These are phyloP conservation scores for Turritopsis rubra DNA, from an alignment of 30 jellyfish, hydroid and myxozoan species.

Conservation along the genomic window DNA sequence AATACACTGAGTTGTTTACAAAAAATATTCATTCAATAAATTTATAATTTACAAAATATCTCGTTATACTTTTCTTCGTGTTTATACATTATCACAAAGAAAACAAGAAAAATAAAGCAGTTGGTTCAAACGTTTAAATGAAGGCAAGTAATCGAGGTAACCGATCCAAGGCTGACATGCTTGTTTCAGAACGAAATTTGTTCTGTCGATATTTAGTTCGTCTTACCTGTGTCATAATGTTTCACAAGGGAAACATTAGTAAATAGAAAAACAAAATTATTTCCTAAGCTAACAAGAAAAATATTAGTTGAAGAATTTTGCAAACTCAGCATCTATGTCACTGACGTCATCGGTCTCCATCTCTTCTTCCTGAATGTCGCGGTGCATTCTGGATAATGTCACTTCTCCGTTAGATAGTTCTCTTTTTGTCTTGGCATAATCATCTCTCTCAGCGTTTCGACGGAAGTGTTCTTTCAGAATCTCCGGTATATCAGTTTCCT, in stretches of 20 bases:
- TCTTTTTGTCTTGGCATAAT: conserved; percentile 33
- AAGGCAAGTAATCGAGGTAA: no score
- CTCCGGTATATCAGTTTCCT: conserved; percentile 37
- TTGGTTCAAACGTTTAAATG: no score
- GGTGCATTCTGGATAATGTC: conserved; percentile 66
- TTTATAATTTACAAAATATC: background rate
- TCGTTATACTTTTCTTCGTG: background rate
- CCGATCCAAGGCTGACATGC: no score
- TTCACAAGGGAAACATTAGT: background rate
- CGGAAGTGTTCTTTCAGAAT: conserved; percentile 71
- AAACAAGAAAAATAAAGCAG: no score
- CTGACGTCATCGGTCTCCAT: conserved; percentile 33
- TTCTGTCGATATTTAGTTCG: no score
- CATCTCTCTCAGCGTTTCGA: conserved; percentile 52
- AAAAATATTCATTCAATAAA: background rate
- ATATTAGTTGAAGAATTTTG: background rate
- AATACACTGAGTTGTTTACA: background rate
- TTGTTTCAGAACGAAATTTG: no score
- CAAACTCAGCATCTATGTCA: conserved; percentile 44
- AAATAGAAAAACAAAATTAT: no score
- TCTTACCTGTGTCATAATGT: background rate
- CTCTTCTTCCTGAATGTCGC: conserved; percentile 64
- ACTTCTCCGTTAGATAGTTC: conserved; percentile 47
- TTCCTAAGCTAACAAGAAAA: background rate
- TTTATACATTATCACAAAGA: background rate